Conservation (phyloP, 1,140 invertebrate genomes). For the Spodoptera litura region DNA sequence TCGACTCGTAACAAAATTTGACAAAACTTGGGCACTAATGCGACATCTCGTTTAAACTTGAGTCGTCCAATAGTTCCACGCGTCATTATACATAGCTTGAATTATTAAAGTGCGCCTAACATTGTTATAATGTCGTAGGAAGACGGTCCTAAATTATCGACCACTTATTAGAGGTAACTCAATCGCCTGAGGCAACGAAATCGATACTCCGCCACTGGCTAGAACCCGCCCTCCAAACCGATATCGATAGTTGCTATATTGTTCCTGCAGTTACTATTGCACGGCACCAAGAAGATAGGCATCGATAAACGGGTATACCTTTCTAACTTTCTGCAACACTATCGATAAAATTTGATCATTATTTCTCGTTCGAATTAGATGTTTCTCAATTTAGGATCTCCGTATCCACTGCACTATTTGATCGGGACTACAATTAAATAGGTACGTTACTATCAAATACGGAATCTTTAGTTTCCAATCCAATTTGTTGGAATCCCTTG, state of each 20-base stretch:
- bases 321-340: slow-evolving; percentile 45
- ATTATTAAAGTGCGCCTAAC: slow-evolving; percentile 34
- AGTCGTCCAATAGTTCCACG: neutral
- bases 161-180: slow-evolving; percentile 69
- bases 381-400: slow-evolving; percentile 44
- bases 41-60: slow-evolving; percentile 53
- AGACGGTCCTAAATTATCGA: slow-evolving; percentile 71
- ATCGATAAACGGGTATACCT: slow-evolving; percentile 47
- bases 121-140: slow-evolving; percentile 55
- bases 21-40: slow-evolving; percentile 47
- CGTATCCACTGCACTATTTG: slow-evolving; percentile 3
- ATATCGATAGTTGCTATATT: slow-evolving; percentile 48
- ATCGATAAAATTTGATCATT: slow-evolving; percentile 46
- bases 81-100: slow-evolving; percentile 21
- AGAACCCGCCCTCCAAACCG: slow-evolving; percentile 21
- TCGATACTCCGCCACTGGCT: slow-evolving; percentile 52
- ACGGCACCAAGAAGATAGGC: slow-evolving; percentile 23
- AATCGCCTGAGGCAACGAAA: slow-evolving; percentile 64
- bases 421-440: slow-evolving; percentile 44
- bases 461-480: slow-evolving; percentile 62
- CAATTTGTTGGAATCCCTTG: slow-evolving; percentile 73
- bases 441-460: slow-evolving; percentile 50
- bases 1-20: slow-evolving; percentile 44
- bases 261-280: slow-evolving; percentile 24
- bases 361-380: slow-evolving; percentile 40